A percentile compares a stretch with the other conserved stretches of the same genome.
Conservation (phyloP, 2,113 vertebrate species). For the Pyrgilauda ruficollis region DNA sequence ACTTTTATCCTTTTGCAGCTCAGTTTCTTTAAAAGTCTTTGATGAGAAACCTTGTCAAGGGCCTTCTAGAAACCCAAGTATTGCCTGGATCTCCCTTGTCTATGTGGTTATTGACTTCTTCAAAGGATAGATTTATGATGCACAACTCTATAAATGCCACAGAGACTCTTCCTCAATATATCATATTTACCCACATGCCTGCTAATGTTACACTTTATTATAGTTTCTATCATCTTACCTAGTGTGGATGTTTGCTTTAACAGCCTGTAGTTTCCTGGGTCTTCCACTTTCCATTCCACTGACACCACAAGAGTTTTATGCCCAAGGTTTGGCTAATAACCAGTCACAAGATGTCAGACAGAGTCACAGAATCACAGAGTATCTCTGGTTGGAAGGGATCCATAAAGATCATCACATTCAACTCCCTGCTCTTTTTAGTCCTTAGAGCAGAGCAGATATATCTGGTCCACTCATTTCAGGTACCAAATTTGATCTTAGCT, state of each 20-base stretch:
- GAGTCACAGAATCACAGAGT: background rate
- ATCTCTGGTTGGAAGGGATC: background rate
- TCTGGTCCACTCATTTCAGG: background rate
- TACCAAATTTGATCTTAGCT: background rate
- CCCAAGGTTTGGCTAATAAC: background rate
- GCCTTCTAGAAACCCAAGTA: slow-evolving; percentile 12
- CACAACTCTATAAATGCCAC: background rate
- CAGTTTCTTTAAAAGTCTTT: slow-evolving; percentile 27
- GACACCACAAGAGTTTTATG: background rate
- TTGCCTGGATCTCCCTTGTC: background rate
- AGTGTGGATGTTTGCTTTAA: background rate
- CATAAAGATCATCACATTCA: background rate
- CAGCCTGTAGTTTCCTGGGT: background rate
- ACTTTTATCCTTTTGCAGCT: slow-evolving; percentile 28
- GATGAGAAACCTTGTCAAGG: slow-evolving; percentile 33
- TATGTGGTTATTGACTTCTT: background rate
- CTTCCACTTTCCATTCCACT: background rate
- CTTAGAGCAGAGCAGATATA: background rate
- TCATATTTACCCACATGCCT: slow-evolving; percentile 4
- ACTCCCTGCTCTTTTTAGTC: background rate
- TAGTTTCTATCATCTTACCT: background rate
- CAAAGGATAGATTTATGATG: slow-evolving; percentile 30
- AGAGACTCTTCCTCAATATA: background rate
- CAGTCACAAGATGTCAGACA: background rate
- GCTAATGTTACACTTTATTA: slow-evolving; percentile 2